phyloP scores from a whole-genome alignment of 2,797 vertebrate genomes.

The Leontopithecus rosalia region DNA sequence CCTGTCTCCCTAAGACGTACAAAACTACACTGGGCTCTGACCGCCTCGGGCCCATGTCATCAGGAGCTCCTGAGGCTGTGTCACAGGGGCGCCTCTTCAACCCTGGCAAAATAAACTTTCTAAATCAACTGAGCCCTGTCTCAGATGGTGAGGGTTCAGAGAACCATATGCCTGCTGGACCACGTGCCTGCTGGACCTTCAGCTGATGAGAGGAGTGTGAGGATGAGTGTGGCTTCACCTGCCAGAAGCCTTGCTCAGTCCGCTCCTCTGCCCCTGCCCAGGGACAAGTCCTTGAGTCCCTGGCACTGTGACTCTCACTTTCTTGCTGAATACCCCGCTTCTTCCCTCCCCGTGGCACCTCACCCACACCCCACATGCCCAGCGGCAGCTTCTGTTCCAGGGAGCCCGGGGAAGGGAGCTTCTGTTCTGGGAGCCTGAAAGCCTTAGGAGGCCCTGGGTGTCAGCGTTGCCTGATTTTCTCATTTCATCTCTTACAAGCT shows the following conservation, averaged over 20 bases:
- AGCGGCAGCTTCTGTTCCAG: neutral
- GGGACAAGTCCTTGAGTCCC: neutral
- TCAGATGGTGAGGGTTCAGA: neutral
- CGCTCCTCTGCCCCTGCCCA: neutral
- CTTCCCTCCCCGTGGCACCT: rapidly evolving
- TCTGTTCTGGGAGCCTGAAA: conserved; percentile 42
- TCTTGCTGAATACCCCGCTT: neutral
- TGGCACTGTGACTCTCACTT: rapidly evolving
- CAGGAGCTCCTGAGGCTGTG: neutral
- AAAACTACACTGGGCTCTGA: neutral
- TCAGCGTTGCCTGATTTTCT: conserved; percentile 88
- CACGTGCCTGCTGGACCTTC: too few species aligned
- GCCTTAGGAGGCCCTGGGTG: conserved; percentile 79
- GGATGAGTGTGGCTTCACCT: rapidly evolving
- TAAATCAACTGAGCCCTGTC: neutral
- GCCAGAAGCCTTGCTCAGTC: rapidly evolving
- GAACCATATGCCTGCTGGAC: too few species aligned
- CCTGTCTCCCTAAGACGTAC: neutral
- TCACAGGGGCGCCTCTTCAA: neutral
- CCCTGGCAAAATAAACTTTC: neutral
- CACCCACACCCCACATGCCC: rapidly evolving
- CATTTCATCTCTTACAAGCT: conserved; percentile 92
- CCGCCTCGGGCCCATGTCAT: neutral
- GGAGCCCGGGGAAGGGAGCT: neutral
- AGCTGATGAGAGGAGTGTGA: rapidly evolving